Conservation (phyloP, 2,797 vertebrate genomes). For the Myotis pilosus region DNA sequence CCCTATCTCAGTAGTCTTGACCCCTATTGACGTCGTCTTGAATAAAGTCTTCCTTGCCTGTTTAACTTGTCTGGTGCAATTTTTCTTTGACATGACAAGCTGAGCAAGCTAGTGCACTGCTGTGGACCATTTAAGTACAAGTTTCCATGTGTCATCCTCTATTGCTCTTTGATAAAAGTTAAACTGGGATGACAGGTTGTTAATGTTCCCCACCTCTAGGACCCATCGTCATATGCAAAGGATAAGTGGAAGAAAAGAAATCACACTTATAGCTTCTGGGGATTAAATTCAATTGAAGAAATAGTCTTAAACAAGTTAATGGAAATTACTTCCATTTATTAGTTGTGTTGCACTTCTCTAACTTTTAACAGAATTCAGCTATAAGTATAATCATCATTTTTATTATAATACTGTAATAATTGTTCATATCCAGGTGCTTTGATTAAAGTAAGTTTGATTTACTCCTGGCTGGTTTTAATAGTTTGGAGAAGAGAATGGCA, state of each 20-base stretch:
- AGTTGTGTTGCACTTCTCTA: slow-evolving; percentile 39
- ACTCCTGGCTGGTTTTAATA: slow-evolving; percentile 76
- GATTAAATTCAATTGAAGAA: slow-evolving; percentile 82
- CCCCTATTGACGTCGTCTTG: background rate
- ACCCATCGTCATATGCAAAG: slow-evolving; percentile 64
- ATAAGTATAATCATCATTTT: slow-evolving; percentile 54
- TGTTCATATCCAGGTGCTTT: slow-evolving; percentile 59
- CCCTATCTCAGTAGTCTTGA: background rate
- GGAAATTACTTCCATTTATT: slow-evolving; percentile 67
- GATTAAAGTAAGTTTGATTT: slow-evolving; percentile 80
- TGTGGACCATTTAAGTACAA: slow-evolving; percentile 53
- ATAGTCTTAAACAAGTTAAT: slow-evolving; percentile 73
- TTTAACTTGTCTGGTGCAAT: slow-evolving; percentile 44
- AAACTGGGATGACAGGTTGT: slow-evolving; percentile 76
- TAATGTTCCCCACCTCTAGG: slow-evolving; percentile 69
- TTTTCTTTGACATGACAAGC: slow-evolving; percentile 50
- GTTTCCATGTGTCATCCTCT: slow-evolving; percentile 77
- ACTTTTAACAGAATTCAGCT: slow-evolving; percentile 52
- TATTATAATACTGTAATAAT: slow-evolving; percentile 65
- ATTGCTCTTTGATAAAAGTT: slow-evolving; percentile 77
- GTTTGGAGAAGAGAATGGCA: slow-evolving; percentile 81
- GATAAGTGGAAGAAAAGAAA: slow-evolving; percentile 67
- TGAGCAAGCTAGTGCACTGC: slow-evolving; percentile 61
- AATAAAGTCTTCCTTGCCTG: slow-evolving; percentile 34
- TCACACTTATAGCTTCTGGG: slow-evolving; percentile 70